These are phyloP conservation scores for Andricus quercusramuli DNA, from an alignment of 2,888 invertebrate species.

Conservation along the genomic window DNA sequence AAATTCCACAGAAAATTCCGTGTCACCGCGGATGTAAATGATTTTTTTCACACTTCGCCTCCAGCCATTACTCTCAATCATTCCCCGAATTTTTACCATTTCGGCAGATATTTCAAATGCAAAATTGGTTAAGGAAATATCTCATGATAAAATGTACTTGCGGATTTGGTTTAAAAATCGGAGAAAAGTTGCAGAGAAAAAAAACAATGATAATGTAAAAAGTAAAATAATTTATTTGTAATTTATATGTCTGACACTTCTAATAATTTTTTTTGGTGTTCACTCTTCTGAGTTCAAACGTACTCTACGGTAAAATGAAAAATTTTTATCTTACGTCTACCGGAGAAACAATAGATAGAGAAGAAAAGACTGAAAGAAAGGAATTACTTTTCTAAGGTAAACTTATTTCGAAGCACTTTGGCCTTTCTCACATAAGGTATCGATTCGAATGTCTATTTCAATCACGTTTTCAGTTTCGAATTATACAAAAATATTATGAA, in stretches of 20 bases:
- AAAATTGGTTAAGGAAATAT: slow-evolving; percentile 19
- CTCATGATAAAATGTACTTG: background rate
- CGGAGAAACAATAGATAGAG: slow-evolving; percentile 57
- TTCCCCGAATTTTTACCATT: slow-evolving; percentile 31
- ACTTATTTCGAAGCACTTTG: slow-evolving; percentile 63
- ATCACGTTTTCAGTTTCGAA: background rate
- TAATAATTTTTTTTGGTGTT: no score
- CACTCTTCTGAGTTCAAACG: background rate
- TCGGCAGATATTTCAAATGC: background rate
- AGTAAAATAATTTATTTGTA: background rate
- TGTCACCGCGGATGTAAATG: slow-evolving; percentile 47
- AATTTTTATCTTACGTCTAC: slow-evolving; percentile 37
- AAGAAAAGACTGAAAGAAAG: slow-evolving; percentile 44
- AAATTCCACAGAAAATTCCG: slow-evolving; percentile 52
- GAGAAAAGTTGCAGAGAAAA: background rate
- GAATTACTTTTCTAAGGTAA: slow-evolving; percentile 66
- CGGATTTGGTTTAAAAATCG: background rate
- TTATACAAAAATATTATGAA: background rate
- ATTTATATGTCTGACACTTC: background rate
- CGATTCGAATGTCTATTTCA: background rate
- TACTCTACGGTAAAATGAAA: background rate
- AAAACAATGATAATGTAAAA: background rate
- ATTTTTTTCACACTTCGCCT: slow-evolving; percentile 46
- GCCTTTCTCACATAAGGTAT: background rate
- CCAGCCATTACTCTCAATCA: slow-evolving; percentile 20